Evolutionary conservation across 2,113 vertebrate species (phyloP), one percentile per base, ranked within the genome.

Genomic region (Melanocharis versteri): DNA sequence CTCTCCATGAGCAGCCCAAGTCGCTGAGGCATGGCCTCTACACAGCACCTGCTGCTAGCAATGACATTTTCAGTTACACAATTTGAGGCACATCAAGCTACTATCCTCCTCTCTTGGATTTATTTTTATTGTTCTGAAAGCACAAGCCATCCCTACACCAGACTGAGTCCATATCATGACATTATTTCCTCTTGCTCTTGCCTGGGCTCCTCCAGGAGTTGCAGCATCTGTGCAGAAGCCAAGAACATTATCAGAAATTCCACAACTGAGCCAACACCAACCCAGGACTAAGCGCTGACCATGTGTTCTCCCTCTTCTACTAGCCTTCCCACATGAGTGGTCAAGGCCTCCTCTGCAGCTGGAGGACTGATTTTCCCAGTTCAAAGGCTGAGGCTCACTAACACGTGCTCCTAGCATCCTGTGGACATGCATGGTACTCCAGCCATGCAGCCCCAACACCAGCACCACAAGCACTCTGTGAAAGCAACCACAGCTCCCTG

Each of bases 51-150:
- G 54, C 72, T 84, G 60, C 51, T 35, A 81, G 69, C 89, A 71
- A 3, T n/a, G 77, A 82, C 1, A 0, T 39, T 75, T 48, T 23
- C 39, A 17, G 73, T 75, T 75, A 89, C 47, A 62, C 87, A 89
- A 2, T 35, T 33, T 82, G 82, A 89, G 89, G 91, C 80, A 82
- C 51, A 72, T 81, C 57, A 83, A 68, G 60, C 62, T 81, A 66
- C 56, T 50, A 37, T 26, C 42, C 30, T 54, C 28, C 72, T 86
- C n/a, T 31, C 42, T 45, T 58, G 57, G 31, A 81, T 84, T 93
- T 79, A 56, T 86, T 84, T 93, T 66, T 53, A 45, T 42, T 92
- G 81, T 72, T 92, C 61, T 44, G 53, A 79, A 95, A 82, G 60
- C 31, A 7, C 23, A 48, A 75, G 76, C 61, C 69, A 91, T 37